Evolutionary conservation across 2,888 invertebrate species (phyloP), one percentile per base, ranked within the genome.

Genomic region (Eilema depressum): DNA sequence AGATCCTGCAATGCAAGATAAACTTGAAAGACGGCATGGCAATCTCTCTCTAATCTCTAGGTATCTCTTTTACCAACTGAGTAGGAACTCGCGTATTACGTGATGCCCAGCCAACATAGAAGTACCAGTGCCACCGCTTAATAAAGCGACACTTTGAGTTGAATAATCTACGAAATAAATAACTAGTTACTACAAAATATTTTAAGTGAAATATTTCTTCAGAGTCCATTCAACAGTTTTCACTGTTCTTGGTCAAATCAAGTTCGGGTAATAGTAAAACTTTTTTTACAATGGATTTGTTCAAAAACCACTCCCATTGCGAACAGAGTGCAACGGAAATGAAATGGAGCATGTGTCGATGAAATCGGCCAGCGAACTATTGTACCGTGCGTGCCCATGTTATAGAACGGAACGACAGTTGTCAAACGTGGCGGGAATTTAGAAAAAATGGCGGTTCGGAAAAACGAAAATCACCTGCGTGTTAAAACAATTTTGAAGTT

Each of bases 191-290:
- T n/a, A 53, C 0, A 37, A 10, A 25, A 17, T 4, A 7, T 63
- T 17, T 10, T 5, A 0, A 62, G 12, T 23, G 2, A 37, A 41
- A 59, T 14, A 57, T 63, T 56, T 17, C 57, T 30, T 30, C 26
- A 4, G 25, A n/a, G 0, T 8, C 69, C 5, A 71, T 78, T 87
- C 86, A 26, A 81, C 20, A 26, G 68, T 26, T 75, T 73, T 77
- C 77, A 5, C 66, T 87, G 85, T 89, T 85, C 89, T 81, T 88
- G 87, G 88, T 87, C 92, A 93, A 93, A 94, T 94, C 91, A 93
- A 93, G 93, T 93, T 92, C 90, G 91, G 88, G 91, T 92, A 94
- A 93, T 94, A 94, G 93, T 93, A 92, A 90, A 91, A 93, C 89
- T 91, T 93, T 94, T 93, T 93, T 91, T 86, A 87, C 89, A 90